Conservation (phyloP, 2,797 vertebrate species). For the Danio choprae region DNA sequence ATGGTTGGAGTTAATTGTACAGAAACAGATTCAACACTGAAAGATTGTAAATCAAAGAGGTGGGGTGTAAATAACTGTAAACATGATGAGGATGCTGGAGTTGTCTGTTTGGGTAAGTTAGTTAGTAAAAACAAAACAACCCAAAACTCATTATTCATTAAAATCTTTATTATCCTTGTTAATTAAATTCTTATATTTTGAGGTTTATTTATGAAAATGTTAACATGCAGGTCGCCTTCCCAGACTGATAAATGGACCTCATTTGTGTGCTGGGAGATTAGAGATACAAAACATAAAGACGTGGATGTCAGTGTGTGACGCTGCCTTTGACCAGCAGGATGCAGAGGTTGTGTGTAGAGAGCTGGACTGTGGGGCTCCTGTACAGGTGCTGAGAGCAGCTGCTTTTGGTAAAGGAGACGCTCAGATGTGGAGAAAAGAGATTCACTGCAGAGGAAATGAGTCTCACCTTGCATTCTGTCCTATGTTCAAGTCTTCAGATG, state of each 20-base stretch:
- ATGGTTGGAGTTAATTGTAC: constrained; percentile 65
- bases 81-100: constrained; percentile 71
- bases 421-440: constrained; percentile 67
- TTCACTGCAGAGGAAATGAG: constrained; percentile 73
- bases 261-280: constrained; percentile 54
- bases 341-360: too few relatives aligned
- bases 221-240: too few relatives aligned
- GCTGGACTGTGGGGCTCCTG: constrained; percentile 70
- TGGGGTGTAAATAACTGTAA: constrained; percentile 68
- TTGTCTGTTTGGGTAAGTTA: background rate
- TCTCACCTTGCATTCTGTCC: too few relatives aligned
- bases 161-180: too few relatives aligned
- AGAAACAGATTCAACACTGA: constrained; percentile 58
- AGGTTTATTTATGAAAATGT: background rate
- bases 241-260: constrained; percentile 5
- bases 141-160: too few relatives aligned
- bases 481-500: too few relatives aligned
- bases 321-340: too few relatives aligned
- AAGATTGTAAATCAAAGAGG: constrained; percentile 48
- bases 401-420: constrained; percentile 60
- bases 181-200: background rate
- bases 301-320: constrained; percentile 67
- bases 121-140: too few relatives aligned
- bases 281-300: constrained; percentile 64
- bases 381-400: constrained; percentile 61